Base-by-base conservation (phyloP, 2,888 invertebrate species). In the Uloborus plumipes region DNA sequence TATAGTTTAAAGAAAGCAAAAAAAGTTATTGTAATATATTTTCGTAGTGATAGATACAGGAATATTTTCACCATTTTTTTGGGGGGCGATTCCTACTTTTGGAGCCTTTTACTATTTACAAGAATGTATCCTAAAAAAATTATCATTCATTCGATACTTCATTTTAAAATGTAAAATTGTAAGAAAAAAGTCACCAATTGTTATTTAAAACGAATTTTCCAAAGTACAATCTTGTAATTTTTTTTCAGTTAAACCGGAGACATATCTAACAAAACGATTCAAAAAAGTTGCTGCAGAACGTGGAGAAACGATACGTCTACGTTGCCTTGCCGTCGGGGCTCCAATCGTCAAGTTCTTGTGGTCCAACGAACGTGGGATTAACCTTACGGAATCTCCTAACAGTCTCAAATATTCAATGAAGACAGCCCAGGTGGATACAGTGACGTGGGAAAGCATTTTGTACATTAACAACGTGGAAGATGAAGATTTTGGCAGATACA, bases 401-500 rank as follows among this genome's bases (percentile, higher is more conserved):
- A 53, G 47, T 22, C 39, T 55, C 50, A 84, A 84, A 53, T 72
- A 80, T 47, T 75, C 79, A 4, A 67, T 65, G 9, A 26, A 69
- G 49, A 92, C 88, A 20, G 64, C 88, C 26, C 89, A 93, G 91
- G 88, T 93, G 15, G 94, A 95, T 87, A 90, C 93, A 0, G 91
- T 97, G 58, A 93, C 93, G 0, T 95, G 94, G 87, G 94, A 94
- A 87, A 95, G 96, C 16, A 91, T 93, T 7, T 91, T 98, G 39
- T 92, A 93, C 73, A 93, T 98, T 79, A 92, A 93, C 85, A 94
- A 94, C 87, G 94, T 98, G 18, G 92, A 93, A 0, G 92, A 93
- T 0, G 91, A 92, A 0, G 98, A 98, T 89, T 98, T 98, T 87
- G 98, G 98, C 0, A 91, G 91, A 49, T 98, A 98, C 88, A 94